Evolutionary conservation across 2,888 invertebrate genomes (phyloP), one percentile per base, ranked within the genome.

Genomic region (Dioctria rufipes): DNA sequence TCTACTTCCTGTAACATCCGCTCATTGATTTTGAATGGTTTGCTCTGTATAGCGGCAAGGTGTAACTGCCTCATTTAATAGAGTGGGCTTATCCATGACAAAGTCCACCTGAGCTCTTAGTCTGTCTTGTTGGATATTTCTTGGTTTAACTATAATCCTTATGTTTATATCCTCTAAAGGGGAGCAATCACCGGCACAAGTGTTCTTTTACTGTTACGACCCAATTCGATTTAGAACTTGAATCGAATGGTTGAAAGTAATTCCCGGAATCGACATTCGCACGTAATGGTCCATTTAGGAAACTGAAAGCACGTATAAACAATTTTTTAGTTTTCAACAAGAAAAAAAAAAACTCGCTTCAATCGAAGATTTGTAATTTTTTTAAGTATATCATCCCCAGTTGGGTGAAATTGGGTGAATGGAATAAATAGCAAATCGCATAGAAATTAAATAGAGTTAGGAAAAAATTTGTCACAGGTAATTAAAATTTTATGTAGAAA

Each of bases 61-160:
- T 6, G 11, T 54, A 54, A 8, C 11, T 11, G 54, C 5, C 11
- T 54, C 54, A 54, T 8, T 54, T 54, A 11, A 54, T 25, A 25
- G 25, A 54, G 11, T 9, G 49, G 49, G 49, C 49, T 46, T 46
- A n/a, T 11, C 1, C 1, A 3, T 2, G 11, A 54, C 54, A 54
- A 54, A 54, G 3, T 11, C 54, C 54, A 54, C 54, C 54, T 54
- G 54, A 11, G 6, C 54, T 54, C 11, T 11, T n/a, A n/a, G 54
- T 54, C 54, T 54, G 54, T 54, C 54, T 54, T n/a, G 54, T 54
- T 54, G 54, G 54, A 54, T n/a, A 54, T 61, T n/a, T 61, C 25
- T 61, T 61, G 37, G 25, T 61, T 61, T 61, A 25, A 61, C 61
- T 13, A 39, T 61, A 61, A 13, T 61, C 37, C 25, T 37, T 37